Percentiles rank a stretch among this genome's conserved stretches.
These are phyloP conservation scores for Bacillus rossius DNA, from an alignment of 1,140 invertebrate genomes.

Conservation along the genomic window DNA sequence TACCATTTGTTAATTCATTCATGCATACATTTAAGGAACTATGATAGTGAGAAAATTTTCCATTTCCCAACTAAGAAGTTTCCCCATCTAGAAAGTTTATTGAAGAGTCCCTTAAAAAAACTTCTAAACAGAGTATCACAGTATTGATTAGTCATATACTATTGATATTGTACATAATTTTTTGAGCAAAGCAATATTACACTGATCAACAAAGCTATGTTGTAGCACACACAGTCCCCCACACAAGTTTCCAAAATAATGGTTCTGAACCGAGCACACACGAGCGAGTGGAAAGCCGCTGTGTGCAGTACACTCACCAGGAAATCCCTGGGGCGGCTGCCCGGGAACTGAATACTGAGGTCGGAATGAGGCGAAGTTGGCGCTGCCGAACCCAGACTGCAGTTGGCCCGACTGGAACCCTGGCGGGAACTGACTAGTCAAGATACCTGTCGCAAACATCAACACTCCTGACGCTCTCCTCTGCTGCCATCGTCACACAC, in stretches of 20 bases:
- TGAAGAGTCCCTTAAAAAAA: too few species aligned
- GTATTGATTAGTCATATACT: too few species aligned
- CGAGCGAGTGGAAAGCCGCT: background rate
- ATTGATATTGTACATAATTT: background rate
- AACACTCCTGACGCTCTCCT: background rate
- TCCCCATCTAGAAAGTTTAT: too few species aligned
- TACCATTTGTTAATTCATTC: too few species aligned
- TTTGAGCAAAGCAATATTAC: background rate
- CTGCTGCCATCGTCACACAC: too few species aligned
- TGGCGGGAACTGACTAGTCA: conserved; percentile 53
- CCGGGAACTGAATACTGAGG: conserved; percentile 88
- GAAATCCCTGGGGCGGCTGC: conserved; percentile 48
- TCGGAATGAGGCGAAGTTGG: conserved; percentile 82
- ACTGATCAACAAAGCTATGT: background rate
- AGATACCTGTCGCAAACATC: background rate
- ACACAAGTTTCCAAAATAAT: background rate
- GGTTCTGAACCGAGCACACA: background rate
- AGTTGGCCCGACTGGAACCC: conserved; percentile 68
- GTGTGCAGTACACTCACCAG: conserved; percentile 10
- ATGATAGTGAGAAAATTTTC: too few species aligned
- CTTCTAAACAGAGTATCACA: too few species aligned
- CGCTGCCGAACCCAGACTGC: conserved; percentile 59
- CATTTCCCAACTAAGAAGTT: too few species aligned
- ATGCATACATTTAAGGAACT: too few species aligned
- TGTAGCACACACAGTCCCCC: background rate